phyloP scores from a whole-genome alignment of 2,888 invertebrate genomes.

The Schizotus pectinicornis region DNA sequence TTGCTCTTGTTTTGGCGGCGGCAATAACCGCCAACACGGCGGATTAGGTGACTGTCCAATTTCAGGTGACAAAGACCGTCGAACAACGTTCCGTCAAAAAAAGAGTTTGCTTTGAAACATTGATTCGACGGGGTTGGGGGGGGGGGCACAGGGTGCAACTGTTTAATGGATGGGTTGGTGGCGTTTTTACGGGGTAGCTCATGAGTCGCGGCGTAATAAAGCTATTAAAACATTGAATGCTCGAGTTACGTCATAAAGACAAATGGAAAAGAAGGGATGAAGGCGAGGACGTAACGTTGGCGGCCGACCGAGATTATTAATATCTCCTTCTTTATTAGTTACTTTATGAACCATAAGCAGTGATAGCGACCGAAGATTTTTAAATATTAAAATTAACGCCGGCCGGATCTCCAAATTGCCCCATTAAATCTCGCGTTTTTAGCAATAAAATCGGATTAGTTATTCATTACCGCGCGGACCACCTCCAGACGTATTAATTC shows the following conservation, averaged over 20 bases:
- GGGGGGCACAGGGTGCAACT: no score
- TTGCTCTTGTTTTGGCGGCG: no score
- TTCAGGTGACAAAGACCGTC: no score
- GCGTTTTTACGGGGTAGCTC: background rate
- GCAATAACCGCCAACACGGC: no score
- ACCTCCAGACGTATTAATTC: constrained; percentile 33
- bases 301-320: constrained; percentile 3
- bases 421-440: constrained; percentile 32
- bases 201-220: background rate
- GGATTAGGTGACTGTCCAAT: no score
- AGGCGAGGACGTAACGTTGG: background rate
- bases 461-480: constrained; percentile 38
- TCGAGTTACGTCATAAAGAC: constrained; percentile 4
- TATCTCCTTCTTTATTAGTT: constrained; percentile 36
- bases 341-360: constrained; percentile 41
- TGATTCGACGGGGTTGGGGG: background rate
- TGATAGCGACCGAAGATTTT: constrained; percentile 35
- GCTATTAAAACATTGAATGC: constrained; percentile 6
- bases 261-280: background rate
- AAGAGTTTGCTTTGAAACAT: no score
- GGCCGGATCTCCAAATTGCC: constrained; percentile 33
- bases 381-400: constrained; percentile 38
- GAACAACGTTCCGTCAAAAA: no score
- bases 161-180: no score
- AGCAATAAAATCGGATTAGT: constrained; percentile 39